Conservation (phyloP, 2,888 invertebrate species). For the Holacanthella duospinosa region DNA sequence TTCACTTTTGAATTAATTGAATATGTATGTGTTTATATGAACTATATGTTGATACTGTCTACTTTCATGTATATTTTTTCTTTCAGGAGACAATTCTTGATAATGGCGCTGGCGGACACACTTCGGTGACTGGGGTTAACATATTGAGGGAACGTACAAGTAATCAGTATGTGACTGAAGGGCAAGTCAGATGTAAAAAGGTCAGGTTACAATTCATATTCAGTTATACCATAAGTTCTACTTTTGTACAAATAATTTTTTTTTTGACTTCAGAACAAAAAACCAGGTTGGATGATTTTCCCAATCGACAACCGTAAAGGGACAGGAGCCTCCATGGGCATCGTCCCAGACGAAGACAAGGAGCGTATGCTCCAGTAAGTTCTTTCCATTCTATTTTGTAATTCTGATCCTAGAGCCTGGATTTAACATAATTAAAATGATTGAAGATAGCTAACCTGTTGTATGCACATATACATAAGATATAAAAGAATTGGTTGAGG, state of each 20-base stretch:
- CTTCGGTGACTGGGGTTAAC: too few species aligned
- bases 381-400: background rate
- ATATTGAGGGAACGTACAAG: too few species aligned
- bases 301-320: constrained; percentile 12
- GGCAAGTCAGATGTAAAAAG: background rate
- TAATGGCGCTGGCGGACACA: too few species aligned
- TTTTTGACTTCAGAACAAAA: background rate
- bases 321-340: constrained; percentile 18
- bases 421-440: background rate
- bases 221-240: background rate
- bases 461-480: too few species aligned
- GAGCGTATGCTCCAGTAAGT: constrained; percentile 22
- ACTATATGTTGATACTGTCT: too few species aligned
- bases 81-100: too few species aligned
- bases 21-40: too few species aligned
- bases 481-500: too few species aligned
- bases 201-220: background rate
- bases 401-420: background rate
- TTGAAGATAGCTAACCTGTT: too few species aligned
- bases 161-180: too few species aligned
- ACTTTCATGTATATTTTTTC: too few species aligned
- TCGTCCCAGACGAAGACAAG: constrained; percentile 22
- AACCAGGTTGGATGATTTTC: background rate
- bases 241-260: background rate
- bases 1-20: too few species aligned